A percentile compares a stretch with the other conserved stretches of the same genome.
These are phyloP conservation scores for Galagoides demidoff DNA, from an alignment of 2,797 vertebrate genomes.

Conservation along the genomic window DNA sequence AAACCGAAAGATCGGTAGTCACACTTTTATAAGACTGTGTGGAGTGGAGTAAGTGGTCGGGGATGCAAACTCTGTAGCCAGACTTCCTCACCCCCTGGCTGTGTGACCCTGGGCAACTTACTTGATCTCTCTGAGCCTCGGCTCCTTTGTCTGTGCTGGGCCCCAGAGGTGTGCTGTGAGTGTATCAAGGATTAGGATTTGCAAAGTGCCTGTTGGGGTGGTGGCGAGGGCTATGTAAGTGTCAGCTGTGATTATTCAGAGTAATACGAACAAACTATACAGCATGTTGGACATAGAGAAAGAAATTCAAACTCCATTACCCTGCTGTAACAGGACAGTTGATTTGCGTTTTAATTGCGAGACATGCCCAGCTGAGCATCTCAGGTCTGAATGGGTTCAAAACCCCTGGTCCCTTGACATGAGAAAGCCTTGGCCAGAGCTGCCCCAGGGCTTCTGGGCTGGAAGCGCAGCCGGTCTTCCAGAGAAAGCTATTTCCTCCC, in stretches of 20 bases:
- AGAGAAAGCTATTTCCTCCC: not conserved
- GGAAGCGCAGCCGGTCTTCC: not conserved
- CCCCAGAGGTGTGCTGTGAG: not conserved
- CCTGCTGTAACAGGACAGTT: not conserved
- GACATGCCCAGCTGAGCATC: rapidly evolving
- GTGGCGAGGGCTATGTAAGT: not conserved
- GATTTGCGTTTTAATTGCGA: not conserved
- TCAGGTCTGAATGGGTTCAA: not conserved
- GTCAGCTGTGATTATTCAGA: not conserved
- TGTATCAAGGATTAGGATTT: not conserved
- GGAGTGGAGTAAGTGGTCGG: not conserved
- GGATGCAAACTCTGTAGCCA: rapidly evolving
- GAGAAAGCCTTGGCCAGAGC: not conserved
- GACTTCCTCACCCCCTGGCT: not conserved
- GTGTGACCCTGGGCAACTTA: not conserved
- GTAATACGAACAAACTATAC: not conserved
- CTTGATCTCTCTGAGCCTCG: not conserved
- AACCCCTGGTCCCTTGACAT: too few species aligned
- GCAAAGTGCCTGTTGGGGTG: not conserved
- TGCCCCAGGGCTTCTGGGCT: not conserved
- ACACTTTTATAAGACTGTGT: not conserved
- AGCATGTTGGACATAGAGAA: not conserved
- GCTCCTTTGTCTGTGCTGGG: not conserved
- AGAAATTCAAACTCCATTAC: not conserved
- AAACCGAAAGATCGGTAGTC: not conserved